Evolutionary conservation across 2,113 vertebrate species (phyloP).

Genomic region (Zingel zingel): DNA sequence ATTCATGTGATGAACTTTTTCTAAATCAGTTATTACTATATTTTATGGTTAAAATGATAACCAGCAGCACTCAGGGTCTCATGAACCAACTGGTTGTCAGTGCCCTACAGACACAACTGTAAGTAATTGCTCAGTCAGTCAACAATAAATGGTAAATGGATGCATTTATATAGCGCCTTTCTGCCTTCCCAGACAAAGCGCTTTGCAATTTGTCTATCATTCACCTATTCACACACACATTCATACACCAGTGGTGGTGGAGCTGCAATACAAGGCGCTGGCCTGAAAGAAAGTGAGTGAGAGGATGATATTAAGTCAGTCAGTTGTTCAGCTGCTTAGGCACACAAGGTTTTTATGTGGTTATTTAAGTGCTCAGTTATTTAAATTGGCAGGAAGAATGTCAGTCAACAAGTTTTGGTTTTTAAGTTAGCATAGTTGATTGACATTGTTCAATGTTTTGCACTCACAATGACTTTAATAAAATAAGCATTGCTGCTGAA

Average conservation of each 20-base stretch:
- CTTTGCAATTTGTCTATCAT: too few species aligned
- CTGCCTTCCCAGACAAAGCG: too few species aligned
- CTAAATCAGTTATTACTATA: slow-evolving; percentile 8
- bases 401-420: background rate
- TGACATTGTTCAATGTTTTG: background rate
- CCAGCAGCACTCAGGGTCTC: background rate
- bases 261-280: too few species aligned
- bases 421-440: background rate
- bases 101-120: slow-evolving; percentile 19
- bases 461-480: background rate
- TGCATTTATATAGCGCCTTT: too few species aligned
- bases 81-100: background rate
- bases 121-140: slow-evolving; percentile 4
- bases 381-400: background rate
- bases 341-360: background rate
- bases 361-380: slow-evolving; percentile 4
- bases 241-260: too few species aligned
- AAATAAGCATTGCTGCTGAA: background rate
- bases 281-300: background rate
- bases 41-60: slow-evolving; percentile 17
- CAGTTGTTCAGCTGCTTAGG: background rate
- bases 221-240: too few species aligned
- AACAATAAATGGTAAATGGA: too few species aligned
- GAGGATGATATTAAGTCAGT: background rate
- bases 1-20: slow-evolving; percentile 1